phyloP scores from a whole-genome alignment of 1,140 invertebrate species.

The Drosophila gunungcola region DNA sequence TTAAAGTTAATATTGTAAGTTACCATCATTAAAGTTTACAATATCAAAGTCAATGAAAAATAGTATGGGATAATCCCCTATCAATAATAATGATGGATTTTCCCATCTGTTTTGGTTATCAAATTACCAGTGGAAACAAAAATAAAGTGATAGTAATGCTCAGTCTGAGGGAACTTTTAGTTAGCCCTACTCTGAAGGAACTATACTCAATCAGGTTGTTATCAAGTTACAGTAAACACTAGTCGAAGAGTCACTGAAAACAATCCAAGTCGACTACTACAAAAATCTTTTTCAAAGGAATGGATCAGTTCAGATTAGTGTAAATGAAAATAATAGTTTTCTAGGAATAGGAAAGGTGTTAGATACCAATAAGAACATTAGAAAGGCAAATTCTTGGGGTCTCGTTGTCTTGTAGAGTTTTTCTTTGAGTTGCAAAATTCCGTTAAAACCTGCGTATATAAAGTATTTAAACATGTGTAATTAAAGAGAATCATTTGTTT shows the following conservation, averaged over 20 bases:
- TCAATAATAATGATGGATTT: constrained; percentile 1
- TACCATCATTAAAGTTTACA: background rate
- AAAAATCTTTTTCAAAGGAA: too few species aligned
- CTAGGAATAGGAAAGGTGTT: background rate
- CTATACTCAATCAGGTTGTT: background rate
- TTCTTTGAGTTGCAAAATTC: background rate
- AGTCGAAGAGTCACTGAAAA: too few species aligned
- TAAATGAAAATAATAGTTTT: background rate
- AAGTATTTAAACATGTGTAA: background rate
- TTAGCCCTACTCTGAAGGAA: background rate
- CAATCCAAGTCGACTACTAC: too few species aligned
- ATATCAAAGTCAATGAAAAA: background rate
- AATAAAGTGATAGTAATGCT: background rate
- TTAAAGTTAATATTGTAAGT: background rate
- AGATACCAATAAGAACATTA: background rate
- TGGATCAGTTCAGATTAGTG: too few species aligned
- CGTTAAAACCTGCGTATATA: background rate
- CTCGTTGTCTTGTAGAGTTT: background rate
- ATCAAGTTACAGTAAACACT: background rate
- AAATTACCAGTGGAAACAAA: background rate
- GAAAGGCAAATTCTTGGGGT: background rate
- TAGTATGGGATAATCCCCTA: background rate
- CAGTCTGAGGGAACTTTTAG: constrained; percentile 1
- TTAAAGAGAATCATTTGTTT: background rate
- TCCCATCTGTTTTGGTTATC: constrained; percentile 3